A percentile compares a stretch with the other conserved stretches of the same genome.
These are phyloP conservation scores for Choristoneura rosaceana DNA, from an alignment of 2,888 invertebrate species.

Conservation along the genomic window DNA sequence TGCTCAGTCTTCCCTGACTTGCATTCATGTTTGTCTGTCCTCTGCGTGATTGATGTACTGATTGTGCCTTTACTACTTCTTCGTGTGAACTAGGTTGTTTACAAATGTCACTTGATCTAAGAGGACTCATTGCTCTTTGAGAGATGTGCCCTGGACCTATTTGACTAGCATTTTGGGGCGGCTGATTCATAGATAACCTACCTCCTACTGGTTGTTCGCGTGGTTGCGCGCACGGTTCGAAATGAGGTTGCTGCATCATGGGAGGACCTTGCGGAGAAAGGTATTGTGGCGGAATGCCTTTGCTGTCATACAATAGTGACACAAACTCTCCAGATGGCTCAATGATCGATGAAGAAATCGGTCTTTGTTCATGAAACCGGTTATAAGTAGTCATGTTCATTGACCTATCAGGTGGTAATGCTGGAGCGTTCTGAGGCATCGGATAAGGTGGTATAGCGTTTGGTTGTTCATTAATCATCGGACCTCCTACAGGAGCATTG, in stretches of 20 bases:
- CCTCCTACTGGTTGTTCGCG: background rate
- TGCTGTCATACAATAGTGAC: constrained; percentile 5
- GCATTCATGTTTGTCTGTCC: background rate
- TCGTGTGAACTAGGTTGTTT: background rate
- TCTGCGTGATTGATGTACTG: background rate
- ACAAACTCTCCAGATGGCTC: constrained; percentile 12
- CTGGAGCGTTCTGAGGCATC: background rate
- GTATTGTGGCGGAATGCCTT: background rate
- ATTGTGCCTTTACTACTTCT: background rate
- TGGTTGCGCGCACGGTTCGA: background rate
- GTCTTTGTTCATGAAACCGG: background rate
- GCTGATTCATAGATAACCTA: background rate
- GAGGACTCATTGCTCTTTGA: background rate
- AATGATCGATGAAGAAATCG: background rate
- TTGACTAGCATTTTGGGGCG: background rate
- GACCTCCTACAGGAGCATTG: background rate
- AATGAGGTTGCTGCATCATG: background rate
- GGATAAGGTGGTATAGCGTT: constrained; percentile 45
- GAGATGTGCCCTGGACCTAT: background rate
- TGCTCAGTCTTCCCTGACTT: background rate
- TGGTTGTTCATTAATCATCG: background rate
- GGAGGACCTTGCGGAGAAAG: background rate
- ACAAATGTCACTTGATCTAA: background rate
- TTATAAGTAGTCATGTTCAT: background rate
- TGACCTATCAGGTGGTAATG: background rate